Evolutionary conservation across 2,797 vertebrate genomes (phyloP).

Genomic region (Argentina silus): DNA sequence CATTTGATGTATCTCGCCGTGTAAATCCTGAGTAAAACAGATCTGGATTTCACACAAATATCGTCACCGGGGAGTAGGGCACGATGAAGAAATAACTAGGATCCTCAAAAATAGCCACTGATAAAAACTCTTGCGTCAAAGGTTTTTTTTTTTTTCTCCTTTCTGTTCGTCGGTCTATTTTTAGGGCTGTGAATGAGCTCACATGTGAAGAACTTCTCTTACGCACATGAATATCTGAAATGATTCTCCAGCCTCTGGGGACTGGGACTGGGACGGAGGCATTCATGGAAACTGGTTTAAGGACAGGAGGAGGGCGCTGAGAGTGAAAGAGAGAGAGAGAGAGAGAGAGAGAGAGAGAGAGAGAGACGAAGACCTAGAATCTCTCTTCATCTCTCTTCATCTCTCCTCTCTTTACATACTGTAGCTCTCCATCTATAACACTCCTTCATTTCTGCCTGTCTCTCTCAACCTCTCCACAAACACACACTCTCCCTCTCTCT

Average conservation of each 20-base stretch:
- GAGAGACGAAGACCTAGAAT: neutral
- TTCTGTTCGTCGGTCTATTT: conserved; percentile 59
- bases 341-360: neutral
- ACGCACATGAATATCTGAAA: conserved; percentile 70
- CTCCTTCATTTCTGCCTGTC: too few relatives aligned
- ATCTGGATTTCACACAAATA: conserved; percentile 69
- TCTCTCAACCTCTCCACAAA: neutral
- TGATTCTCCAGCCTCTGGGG: conserved; percentile 66
- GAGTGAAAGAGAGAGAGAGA: neutral
- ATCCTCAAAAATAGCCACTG: conserved; percentile 66
- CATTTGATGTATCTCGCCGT: conserved; percentile 20
- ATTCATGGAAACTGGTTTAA: conserved; percentile 71
- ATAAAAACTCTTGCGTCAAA: conserved; percentile 72
- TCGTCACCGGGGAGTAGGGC: conserved; percentile 56
- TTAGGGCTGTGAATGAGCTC: conserved; percentile 71
- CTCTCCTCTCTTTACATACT: neutral
- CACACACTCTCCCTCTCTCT: neutral
- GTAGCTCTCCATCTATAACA: too few relatives aligned
- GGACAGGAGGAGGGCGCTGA: conserved; percentile 53
- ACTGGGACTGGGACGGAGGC: conserved; percentile 36
- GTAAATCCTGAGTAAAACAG: conserved; percentile 60
- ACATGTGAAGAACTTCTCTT: conserved; percentile 71
- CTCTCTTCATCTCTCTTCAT: neutral
- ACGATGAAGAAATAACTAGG: conserved; percentile 68
- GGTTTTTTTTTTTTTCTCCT: conserved; percentile 43